These are phyloP conservation scores for Drosophila azteca DNA, from an alignment of 1,140 invertebrate genomes.

Conservation along the genomic window DNA sequence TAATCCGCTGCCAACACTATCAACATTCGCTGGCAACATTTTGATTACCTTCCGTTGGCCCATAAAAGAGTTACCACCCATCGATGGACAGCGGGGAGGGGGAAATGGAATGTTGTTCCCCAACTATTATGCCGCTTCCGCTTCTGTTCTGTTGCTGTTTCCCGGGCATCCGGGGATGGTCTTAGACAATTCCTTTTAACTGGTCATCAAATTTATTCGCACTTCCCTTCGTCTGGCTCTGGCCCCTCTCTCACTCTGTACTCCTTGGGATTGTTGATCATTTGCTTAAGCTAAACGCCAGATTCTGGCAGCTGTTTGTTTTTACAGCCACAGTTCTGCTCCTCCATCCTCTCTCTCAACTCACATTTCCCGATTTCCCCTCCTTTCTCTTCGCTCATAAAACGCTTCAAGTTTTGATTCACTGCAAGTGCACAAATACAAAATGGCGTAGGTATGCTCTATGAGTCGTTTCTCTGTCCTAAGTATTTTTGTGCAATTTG, in stretches of 20 bases:
- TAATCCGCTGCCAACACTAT: too few relatives aligned
- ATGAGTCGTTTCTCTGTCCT: constrained; percentile 46
- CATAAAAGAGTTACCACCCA: too few relatives aligned
- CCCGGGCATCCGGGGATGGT: neutral
- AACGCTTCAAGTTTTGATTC: constrained; percentile 67
- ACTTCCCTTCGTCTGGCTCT: constrained; percentile 13
- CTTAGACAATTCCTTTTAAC: constrained; percentile 53
- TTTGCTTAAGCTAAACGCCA: constrained; percentile 73
- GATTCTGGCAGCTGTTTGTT: constrained; percentile 70
- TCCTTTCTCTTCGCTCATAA: constrained; percentile 32
- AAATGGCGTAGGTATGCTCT: constrained; percentile 35
- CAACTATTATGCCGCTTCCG: too few relatives aligned
- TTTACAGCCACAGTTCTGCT: constrained; percentile 26
- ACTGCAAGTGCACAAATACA: constrained; percentile 67
- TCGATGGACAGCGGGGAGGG: too few relatives aligned
- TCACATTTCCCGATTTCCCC: constrained; percentile 21
- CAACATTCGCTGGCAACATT: too few relatives aligned
- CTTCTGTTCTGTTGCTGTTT: too few relatives aligned
- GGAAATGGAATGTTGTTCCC: too few relatives aligned
- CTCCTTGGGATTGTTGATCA: constrained; percentile 38
- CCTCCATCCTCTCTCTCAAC: neutral
- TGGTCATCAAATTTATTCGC: constrained; percentile 66
- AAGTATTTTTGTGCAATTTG: constrained; percentile 81
- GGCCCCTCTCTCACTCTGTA: neutral
- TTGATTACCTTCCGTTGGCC: too few relatives aligned